Evolutionary conservation across 2,888 invertebrate genomes (phyloP).

Genomic region (Eretmocerus hayati): DNA sequence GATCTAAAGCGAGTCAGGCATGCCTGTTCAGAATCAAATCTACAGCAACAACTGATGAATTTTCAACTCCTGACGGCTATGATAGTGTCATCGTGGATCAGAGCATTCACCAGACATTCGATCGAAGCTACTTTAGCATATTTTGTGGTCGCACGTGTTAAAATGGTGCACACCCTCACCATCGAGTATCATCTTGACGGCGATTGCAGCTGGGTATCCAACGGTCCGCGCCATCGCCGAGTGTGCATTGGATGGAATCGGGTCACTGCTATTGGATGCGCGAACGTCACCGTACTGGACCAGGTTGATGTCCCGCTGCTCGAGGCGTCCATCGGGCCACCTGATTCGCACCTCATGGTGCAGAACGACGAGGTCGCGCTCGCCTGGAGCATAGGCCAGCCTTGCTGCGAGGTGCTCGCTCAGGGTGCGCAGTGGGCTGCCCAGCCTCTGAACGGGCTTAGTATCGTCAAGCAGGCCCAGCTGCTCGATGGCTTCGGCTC

Average conservation of each 20-base stretch:
- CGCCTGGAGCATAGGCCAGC: slow-evolving; percentile 68
- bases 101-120: too few relatives aligned
- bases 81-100: too few relatives aligned
- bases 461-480: slow-evolving; percentile 84
- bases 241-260: slow-evolving; percentile 66
- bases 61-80: too few relatives aligned
- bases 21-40: too few relatives aligned
- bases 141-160: too few relatives aligned
- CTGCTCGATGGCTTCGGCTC: slow-evolving; percentile 72
- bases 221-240: slow-evolving; percentile 96
- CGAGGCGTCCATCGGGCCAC: slow-evolving; percentile 82
- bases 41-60: too few relatives aligned
- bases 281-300: slow-evolving; percentile 88
- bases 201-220: slow-evolving; percentile 90
- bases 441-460: slow-evolving; percentile 71
- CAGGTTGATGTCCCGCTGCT: slow-evolving; percentile 76
- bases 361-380: slow-evolving; percentile 89
- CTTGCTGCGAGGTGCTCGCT: slow-evolving; percentile 80
- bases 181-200: slow-evolving; percentile 94
- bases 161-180: too few relatives aligned
- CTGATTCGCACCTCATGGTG: slow-evolving; percentile 88
- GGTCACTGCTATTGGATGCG: too few relatives aligned
- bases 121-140: too few relatives aligned
- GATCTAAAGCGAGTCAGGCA: too few relatives aligned
- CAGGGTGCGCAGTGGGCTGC: slow-evolving; percentile 87